Evolutionary conservation across 92 coral and sea anemone genomes (phyloP), one percentile per base, ranked within the genome.

Genomic region (Paragorgia papillata): DNA sequence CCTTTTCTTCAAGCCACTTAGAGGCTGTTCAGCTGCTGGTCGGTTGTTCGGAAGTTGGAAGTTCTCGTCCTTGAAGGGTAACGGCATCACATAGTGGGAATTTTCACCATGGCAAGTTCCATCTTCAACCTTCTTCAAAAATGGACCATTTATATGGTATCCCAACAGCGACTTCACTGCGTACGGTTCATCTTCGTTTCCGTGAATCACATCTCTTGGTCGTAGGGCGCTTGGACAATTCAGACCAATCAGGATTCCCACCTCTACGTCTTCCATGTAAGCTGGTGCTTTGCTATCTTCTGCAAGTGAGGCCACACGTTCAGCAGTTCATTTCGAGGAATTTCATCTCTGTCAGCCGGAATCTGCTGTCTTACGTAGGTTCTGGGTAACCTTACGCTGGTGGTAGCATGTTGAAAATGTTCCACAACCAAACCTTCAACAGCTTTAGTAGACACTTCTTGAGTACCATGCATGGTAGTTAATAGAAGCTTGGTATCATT

Each of bases 51-150:
- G 86, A 35, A 85, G 83, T 29, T 32, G 44, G 28, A 75, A 14
- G 66, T 66, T 74, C 62, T 62, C 39, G 28, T 71, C 48, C 46
- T 55, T 80, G 28, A 85, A 80, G 21, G 80, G 89, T 37, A 82
- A 84, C 17, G 90, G 90, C 81, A 86, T 67, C 40, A 66, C 90
- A 44, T 86, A 77, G 46, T 82, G 90, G 63, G 57, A 55, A 78
- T 86, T 81, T 39, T 76, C 81, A 0, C 62, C 53, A 69, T 77
- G 82, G 12, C 77, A 44, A n/a, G 82, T 73, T 7, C 87, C 90
- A 64, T 37, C 64, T 39, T 83, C 82, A 40, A 86, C 84, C 28
- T 57, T 77, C 21, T 77, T 33, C 18, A 37, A 70, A 55, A 86
- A 80, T 43, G 85, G 82, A 14, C 85, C 66, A 69, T 80, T 80